Evolutionary conservation across 2,797 vertebrate genomes (phyloP).

Genomic region (Callimico goeldii): DNA sequence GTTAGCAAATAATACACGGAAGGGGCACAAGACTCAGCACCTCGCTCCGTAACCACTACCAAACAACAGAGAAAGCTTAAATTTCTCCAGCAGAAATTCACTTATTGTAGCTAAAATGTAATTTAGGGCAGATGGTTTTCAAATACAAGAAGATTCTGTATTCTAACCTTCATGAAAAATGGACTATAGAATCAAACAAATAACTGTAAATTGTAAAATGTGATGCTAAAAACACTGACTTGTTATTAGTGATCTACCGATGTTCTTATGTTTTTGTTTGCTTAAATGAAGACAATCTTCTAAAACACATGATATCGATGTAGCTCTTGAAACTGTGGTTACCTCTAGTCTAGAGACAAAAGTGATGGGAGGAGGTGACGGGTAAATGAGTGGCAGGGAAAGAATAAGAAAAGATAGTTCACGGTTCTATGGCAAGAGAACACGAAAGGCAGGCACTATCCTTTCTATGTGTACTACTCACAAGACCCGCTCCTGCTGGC

Average conservation of each 20-base stretch:
- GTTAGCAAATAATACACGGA: neutral
- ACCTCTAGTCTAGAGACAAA: neutral
- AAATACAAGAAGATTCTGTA: neutral
- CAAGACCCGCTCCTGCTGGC: neutral
- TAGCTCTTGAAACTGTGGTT: neutral
- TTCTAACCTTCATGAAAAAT: slow-evolving; percentile 17
- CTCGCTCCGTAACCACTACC: neutral
- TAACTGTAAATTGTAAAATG: neutral
- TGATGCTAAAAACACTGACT: neutral
- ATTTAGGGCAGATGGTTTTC: neutral
- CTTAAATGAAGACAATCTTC: slow-evolving; percentile 13
- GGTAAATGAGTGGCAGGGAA: neutral
- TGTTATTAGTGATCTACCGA: neutral
- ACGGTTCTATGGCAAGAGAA: neutral
- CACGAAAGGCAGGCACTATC: neutral
- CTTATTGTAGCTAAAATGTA: neutral
- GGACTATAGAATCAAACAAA: neutral
- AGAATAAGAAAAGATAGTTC: neutral
- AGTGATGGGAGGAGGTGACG: neutral
- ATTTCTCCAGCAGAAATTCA: neutral
- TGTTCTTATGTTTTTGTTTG: neutral
- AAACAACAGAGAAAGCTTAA: neutral
- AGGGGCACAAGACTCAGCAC: neutral
- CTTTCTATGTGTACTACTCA: neutral
- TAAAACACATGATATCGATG: neutral